Evolutionary conservation across 1,140 invertebrate species (phyloP).

Genomic region (Drosophila asahinai): DNA sequence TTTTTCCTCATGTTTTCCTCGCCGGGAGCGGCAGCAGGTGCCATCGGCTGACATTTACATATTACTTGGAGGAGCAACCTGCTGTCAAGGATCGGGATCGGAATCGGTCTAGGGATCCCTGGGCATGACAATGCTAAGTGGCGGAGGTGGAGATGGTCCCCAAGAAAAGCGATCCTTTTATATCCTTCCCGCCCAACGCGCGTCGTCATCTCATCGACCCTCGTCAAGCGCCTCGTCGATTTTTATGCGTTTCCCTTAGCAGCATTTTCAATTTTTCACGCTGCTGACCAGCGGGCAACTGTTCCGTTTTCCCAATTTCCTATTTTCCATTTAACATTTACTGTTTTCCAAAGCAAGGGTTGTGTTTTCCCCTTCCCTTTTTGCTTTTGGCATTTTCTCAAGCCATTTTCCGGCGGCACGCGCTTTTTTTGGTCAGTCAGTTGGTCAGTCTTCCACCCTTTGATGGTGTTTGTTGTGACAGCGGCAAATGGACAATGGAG

Average conservation of each 20-base stretch:
- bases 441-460: slow-evolving; percentile 34
- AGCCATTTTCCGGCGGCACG: slow-evolving; percentile 44
- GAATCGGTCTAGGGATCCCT: background rate
- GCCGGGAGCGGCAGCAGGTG: slow-evolving; percentile 24
- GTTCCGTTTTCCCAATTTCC: slow-evolving; percentile 30
- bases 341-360: slow-evolving; percentile 14
- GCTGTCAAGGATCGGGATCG: slow-evolving; percentile 2
- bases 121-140: slow-evolving; percentile 42
- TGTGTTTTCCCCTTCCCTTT: background rate
- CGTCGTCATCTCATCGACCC: slow-evolving; percentile 69
- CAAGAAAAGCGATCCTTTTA: background rate
- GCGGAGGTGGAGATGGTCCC: background rate
- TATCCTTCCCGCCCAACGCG: background rate
- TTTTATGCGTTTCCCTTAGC: slow-evolving; percentile 54
- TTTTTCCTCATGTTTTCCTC: slow-evolving; percentile 3
- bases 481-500: slow-evolving; percentile 22
- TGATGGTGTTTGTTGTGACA: slow-evolving; percentile 41
- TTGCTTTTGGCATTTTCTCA: slow-evolving; percentile 21
- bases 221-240: slow-evolving; percentile 75
- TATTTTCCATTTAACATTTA: background rate
- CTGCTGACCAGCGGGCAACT: slow-evolving; percentile 62
- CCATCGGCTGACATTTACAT: slow-evolving; percentile 42
- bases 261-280: slow-evolving; percentile 61
- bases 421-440: slow-evolving; percentile 28
- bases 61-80: slow-evolving; percentile 29